These are phyloP conservation scores for Porites australiensis DNA, from an alignment of 64 coral and sea anemone species.

Conservation along the genomic window DNA sequence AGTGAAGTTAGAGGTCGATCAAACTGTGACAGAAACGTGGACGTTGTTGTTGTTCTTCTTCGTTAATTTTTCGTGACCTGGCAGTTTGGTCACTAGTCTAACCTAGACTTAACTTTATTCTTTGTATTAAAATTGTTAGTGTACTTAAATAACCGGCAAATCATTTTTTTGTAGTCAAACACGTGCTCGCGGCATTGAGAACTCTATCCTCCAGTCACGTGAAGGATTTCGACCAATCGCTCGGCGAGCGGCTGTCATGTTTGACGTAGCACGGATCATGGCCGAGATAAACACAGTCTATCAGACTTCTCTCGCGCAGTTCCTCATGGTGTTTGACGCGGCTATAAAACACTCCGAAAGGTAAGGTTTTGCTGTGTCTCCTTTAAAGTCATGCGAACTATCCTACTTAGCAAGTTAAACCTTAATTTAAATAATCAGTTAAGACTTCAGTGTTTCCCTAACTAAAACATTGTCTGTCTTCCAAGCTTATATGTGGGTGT, in stretches of 20 bases:
- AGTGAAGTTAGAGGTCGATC: no score
- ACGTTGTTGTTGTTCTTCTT: no score
- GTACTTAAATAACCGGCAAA: not conserved
- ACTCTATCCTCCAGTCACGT: slow-evolving; percentile 98
- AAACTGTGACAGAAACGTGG: no score
- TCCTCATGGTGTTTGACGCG: slow-evolving; percentile 92
- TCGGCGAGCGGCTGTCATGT: slow-evolving; percentile 96
- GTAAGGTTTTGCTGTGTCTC: slow-evolving; percentile 11
- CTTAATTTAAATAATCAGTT: no score
- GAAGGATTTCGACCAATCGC: slow-evolving; percentile 99
- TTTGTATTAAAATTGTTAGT: not conserved
- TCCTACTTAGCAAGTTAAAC: no score
- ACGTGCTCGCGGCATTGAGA: slow-evolving; percentile 87
- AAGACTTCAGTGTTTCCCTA: no score
- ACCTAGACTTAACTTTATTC: no score
- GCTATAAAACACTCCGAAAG: slow-evolving; percentile 98
- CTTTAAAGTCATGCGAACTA: not conserved
- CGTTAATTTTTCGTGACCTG: no score
- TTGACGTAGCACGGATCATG: slow-evolving; percentile 93
- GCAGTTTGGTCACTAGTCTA: no score
- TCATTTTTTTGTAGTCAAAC: slow-evolving; percentile 59
- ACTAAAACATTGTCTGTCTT: no score
- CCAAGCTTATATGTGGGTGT: no score
- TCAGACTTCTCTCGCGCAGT: slow-evolving; percentile 92
- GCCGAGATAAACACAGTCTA: slow-evolving; percentile 87